Evolutionary conservation across 2,888 invertebrate species (phyloP).

Genomic region (Sphinx pinastri): DNA sequence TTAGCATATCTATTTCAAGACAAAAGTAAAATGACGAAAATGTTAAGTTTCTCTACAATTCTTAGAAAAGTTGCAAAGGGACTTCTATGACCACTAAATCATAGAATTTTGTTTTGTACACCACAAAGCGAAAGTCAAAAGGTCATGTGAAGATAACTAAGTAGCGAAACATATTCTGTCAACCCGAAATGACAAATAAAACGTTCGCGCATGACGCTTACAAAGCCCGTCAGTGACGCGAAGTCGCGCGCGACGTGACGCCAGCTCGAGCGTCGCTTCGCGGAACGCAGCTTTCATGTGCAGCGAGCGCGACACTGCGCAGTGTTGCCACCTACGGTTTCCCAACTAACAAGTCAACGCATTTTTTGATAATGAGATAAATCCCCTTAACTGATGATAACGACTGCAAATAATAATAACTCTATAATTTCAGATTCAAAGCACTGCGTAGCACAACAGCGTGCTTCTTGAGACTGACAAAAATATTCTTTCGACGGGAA

Average conservation of each 20-base stretch:
- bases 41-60: no score
- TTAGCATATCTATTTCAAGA: no score
- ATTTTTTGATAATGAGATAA: no score
- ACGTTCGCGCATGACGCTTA: slow-evolving; percentile 1
- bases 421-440: no score
- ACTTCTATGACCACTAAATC: neutral
- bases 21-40: no score
- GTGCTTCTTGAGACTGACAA: no score
- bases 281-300: slow-evolving; percentile 60
- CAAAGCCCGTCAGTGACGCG: slow-evolving; percentile 40
- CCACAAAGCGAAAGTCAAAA: slow-evolving; percentile 12
- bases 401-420: no score
- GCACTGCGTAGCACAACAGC: no score
- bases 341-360: no score
- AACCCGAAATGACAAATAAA: slow-evolving; percentile 14
- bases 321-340: neutral
- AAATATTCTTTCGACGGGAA: no score
- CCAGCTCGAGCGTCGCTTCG: slow-evolving; percentile 52
- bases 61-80: no score
- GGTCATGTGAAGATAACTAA: slow-evolving; percentile 6
- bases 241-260: slow-evolving; percentile 46
- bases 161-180: slow-evolving; percentile 11
- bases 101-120: neutral
- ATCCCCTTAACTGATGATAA: no score
- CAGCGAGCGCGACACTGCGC: neutral